These are phyloP conservation scores for Saimiri boliviensis DNA, from an alignment of 2,113 vertebrate genomes.

Conservation along the genomic window DNA sequence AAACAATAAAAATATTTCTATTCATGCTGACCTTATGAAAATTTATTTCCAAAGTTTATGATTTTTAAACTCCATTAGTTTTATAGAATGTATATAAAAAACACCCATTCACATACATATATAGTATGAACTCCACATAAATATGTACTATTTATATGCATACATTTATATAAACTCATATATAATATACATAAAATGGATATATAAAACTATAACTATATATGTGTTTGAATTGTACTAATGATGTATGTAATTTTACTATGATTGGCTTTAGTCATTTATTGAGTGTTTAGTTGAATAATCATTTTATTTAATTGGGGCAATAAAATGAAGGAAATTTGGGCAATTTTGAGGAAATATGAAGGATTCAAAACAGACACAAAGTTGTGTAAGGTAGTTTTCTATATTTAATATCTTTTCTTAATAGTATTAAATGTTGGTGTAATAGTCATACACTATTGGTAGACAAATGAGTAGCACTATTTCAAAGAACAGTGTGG, in stretches of 20 bases:
- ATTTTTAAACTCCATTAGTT: background rate
- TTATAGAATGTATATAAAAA: background rate
- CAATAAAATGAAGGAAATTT: no score
- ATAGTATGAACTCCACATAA: background rate
- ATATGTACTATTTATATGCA: background rate
- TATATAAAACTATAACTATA: background rate
- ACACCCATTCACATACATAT: background rate
- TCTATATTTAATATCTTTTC: background rate
- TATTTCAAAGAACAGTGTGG: no score
- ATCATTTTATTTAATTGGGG: background rate
- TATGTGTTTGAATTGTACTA: background rate
- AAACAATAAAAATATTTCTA: background rate
- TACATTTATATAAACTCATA: background rate
- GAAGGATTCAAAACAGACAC: background rate
- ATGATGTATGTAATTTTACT: background rate
- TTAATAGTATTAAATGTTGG: no score
- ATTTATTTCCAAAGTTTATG: background rate
- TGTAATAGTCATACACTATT: no score
- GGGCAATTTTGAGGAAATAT: background rate
- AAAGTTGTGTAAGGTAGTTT: background rate
- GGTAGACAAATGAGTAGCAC: no score
- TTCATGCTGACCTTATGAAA: background rate
- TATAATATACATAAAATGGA: background rate
- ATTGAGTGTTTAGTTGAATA: background rate
- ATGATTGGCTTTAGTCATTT: background rate